Evolutionary conservation across 2,113 vertebrate species (phyloP), one percentile per base, ranked within the genome.

Genomic region (Falco punctatus): DNA sequence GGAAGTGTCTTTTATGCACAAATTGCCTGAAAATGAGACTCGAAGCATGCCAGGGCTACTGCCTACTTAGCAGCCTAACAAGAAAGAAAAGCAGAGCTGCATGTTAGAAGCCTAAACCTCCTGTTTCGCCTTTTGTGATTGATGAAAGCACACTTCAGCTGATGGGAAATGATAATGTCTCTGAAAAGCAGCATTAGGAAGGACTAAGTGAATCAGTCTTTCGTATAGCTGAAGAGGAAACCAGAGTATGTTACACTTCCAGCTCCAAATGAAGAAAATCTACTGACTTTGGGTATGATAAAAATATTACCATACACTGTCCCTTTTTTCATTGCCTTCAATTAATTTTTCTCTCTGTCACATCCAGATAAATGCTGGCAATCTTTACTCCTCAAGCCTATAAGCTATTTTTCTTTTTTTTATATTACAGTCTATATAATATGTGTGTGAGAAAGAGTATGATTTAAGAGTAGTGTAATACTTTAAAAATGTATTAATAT

Each of bases 331-430:
- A 3, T 33, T 61, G 83, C 78, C n/a, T 92, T 87, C 94, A 82
- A 89, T 94, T 94, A 95, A 72, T 96, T 95, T 83, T 93, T 86
- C 80, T 73, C 80, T 85, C 89, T 91, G 94, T 73, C 94, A 95
- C 59, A 94, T 80, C 81, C 92, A 97, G 96, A 96, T 95, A 92
- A 96, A 95, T 81, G 86, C 77, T 61, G 88, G 82, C 88, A 91
- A 81, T 95, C 89, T 65, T 81, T 67, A 91, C 81, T 89, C 44
- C 65, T 95, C 86, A 72, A 81, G 73, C 67, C 66, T 83, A 46
- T 66, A 79, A 73, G 81, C 86, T 89, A 46, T 69, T 96, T 91
- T 77, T 94, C 91, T 95, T 92, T 81, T 94, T 90, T 58, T 90
- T 58, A 35, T 91, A 85, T 85, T 81, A 89, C 62, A 48, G 73